A percentile compares a stretch with the other conserved stretches of the same genome.
phyloP scores from a whole-genome alignment of 35 echinoderm and acorn worm genomes.

The Heliocidaris tuberculata region DNA sequence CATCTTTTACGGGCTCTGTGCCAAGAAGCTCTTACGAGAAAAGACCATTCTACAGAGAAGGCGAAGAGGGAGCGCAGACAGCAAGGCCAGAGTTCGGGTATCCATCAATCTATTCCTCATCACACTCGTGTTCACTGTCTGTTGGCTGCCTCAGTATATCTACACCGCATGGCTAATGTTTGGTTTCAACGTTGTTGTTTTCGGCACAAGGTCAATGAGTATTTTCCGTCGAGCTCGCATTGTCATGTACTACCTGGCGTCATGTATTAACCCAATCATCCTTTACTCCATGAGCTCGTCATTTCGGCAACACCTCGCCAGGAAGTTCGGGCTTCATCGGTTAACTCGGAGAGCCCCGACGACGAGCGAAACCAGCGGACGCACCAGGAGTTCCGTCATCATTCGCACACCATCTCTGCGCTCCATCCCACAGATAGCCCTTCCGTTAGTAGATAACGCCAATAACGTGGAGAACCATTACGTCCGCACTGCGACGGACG shows the following conservation, averaged over 20 bases:
- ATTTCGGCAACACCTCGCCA: constrained; percentile 32
- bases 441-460: not conserved
- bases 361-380: constrained; percentile 22
- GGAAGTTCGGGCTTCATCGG: constrained; percentile 31
- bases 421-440: constrained; percentile 20
- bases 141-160: constrained; percentile 45
- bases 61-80: constrained; percentile 6
- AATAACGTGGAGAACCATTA: constrained; percentile 7
- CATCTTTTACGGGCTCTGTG: constrained; percentile 43
- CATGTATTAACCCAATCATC: constrained; percentile 36
- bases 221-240: not conserved
- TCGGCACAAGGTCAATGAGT: not conserved
- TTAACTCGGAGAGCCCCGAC: not conserved
- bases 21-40: constrained; percentile 4
- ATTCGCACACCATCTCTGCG: constrained; percentile 22
- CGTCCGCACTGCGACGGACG: constrained; percentile 4
- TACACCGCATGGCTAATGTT: constrained; percentile 6
- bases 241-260: constrained; percentile 39
- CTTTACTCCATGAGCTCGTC: constrained; percentile 46
- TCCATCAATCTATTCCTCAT: constrained; percentile 34
- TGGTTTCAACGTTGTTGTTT: constrained; percentile 17
- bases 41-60: constrained; percentile 33
- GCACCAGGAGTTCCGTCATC: constrained; percentile 28
- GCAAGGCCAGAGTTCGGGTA: constrained; percentile 29
- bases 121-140: constrained; percentile 31